phyloP scores from a whole-genome alignment of 1,140 invertebrate genomes.

The Drosophila repletoides region DNA sequence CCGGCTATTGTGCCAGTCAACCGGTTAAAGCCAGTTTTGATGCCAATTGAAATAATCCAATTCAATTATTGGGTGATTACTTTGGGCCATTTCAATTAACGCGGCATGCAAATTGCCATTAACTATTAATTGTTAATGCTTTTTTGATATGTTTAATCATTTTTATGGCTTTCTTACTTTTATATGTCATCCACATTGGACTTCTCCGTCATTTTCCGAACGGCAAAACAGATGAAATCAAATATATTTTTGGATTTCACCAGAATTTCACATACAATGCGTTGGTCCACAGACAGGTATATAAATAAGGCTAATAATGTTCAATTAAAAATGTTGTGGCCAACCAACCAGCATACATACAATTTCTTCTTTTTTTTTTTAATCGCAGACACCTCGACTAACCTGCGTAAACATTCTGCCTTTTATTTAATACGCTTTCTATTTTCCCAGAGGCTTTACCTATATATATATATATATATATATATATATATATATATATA shows the following conservation, averaged over 20 bases:
- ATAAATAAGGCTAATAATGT: constrained; percentile 46
- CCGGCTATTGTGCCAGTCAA: constrained; percentile 9
- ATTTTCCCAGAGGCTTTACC: neutral
- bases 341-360: constrained; percentile 12
- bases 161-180: constrained; percentile 32
- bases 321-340: constrained; percentile 32
- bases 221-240: constrained; percentile 23
- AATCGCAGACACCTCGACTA: constrained; percentile 23
- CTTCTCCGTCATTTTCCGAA: constrained; percentile 20
- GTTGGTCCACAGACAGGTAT: constrained; percentile 7
- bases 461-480: too few species aligned
- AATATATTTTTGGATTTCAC: constrained; percentile 34
- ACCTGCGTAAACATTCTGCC: constrained; percentile 30
- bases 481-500: too few species aligned
- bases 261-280: constrained; percentile 8
- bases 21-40: constrained; percentile 17
- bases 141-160: constrained; percentile 1
- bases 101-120: constrained; percentile 20
- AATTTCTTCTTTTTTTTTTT: too few species aligned
- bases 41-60: constrained; percentile 1
- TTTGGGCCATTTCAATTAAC: constrained; percentile 13
- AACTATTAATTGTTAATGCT: constrained; percentile 22
- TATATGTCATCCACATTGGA: constrained; percentile 23
- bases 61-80: constrained; percentile 23
- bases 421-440: constrained; percentile 59